Evolutionary conservation across 2,113 vertebrate species (phyloP).

Genomic region (Lonchura striata): DNA sequence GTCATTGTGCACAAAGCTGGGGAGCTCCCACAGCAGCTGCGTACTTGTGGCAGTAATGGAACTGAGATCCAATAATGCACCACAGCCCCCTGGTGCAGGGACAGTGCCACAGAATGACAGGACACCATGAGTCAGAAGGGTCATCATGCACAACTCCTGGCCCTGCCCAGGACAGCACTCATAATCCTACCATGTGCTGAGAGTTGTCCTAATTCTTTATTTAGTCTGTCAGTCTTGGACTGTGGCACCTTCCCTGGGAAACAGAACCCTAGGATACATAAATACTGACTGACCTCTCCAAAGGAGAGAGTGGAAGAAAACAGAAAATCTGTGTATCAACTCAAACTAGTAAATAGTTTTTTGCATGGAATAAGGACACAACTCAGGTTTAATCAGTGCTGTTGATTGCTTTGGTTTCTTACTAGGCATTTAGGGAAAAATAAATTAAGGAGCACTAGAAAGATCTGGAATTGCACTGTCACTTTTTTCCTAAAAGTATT

Average conservation of each 20-base stretch:
- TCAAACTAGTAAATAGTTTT: not conserved
- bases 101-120: rapidly evolving
- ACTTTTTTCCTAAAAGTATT: not conserved
- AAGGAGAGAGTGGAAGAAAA: not conserved
- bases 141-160: rapidly evolving
- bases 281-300: not conserved
- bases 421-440: rapidly evolving
- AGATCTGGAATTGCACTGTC: not conserved
- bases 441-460: not conserved
- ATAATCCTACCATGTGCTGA: not conserved
- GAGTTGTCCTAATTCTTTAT: too few species aligned
- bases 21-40: rapidly evolving
- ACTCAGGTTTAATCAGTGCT: not conserved
- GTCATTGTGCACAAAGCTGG: not conserved
- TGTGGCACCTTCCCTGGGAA: not conserved
- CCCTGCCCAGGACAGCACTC: too few species aligned
- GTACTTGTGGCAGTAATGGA: not conserved
- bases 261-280: too few species aligned
- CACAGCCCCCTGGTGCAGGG: rapidly evolving
- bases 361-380: not conserved
- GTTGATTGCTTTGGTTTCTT: not conserved
- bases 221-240: not conserved
- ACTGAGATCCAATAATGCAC: not conserved
- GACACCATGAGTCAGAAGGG: not conserved
- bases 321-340: rapidly evolving